phyloP scores from a whole-genome alignment of 2,797 vertebrate genomes.

The Phataginus tetradactyla region DNA sequence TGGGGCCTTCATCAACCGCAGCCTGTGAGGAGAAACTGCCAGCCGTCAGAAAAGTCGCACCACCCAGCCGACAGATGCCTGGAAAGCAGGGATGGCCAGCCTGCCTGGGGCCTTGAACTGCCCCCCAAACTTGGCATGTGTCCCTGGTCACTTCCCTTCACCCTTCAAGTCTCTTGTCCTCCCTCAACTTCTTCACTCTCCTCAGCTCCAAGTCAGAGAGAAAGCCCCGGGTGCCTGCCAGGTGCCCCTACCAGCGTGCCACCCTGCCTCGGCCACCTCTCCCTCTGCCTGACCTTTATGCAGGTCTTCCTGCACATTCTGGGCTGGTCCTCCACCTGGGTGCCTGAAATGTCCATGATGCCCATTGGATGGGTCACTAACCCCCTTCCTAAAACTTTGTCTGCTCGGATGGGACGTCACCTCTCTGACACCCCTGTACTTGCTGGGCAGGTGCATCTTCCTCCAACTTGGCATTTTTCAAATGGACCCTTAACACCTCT shows the following conservation, averaged over 20 bases:
- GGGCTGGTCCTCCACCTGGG: too few species aligned
- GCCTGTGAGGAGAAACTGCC: accelerated
- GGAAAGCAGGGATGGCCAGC: accelerated
- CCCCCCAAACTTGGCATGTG: accelerated
- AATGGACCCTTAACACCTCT: neutral
- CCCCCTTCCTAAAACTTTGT: neutral
- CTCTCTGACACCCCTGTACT: accelerated
- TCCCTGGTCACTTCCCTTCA: accelerated
- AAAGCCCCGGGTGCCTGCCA: neutral
- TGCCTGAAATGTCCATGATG: too few species aligned
- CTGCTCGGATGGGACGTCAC: too few species aligned
- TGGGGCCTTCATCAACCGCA: accelerated
- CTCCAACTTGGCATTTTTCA: neutral
- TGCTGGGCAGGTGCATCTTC: accelerated
- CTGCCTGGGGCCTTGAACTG: too few species aligned
- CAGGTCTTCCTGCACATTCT: too few species aligned
- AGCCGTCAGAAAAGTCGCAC: accelerated
- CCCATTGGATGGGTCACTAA: neutral
- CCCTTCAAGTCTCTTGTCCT: too few species aligned
- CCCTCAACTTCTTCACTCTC: neutral
- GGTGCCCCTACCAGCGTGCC: too few species aligned
- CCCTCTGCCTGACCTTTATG: too few species aligned
- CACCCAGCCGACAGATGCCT: too few species aligned
- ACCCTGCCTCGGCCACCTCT: too few species aligned
- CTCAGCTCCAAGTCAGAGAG: accelerated